Base-by-base conservation (phyloP, 2,113 vertebrate genomes). In the Ophiodon elongatus region DNA sequence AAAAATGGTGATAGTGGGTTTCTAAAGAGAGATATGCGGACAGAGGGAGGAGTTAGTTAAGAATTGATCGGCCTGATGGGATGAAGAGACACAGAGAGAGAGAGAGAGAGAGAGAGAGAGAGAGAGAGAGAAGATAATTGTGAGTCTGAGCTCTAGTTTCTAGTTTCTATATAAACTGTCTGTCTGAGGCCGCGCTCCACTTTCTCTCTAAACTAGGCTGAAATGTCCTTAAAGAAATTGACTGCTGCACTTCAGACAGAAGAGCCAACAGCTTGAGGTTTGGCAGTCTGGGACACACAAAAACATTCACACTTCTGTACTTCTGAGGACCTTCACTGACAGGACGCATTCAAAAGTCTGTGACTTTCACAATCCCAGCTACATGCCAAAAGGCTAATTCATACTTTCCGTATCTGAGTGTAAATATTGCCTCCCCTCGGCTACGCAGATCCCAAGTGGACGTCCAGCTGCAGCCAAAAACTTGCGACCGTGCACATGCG, bases 191-290 rank as follows among this genome's bases (percentile, higher is more conserved):
- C 73, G 41, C 47, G 90, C 21, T 59, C 90, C 85, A 93, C 47
- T 93, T 93, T 83, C 75, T 70, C 14, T 70, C 17, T 69, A 77
- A 93, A 92, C 84, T 90, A 73, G 90, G 89, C 81, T 90, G 54
- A 88, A 73, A 79, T 35, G 47, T 82, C 63, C 77, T 75, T 39
- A 74, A 84, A 90, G 37, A 67, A 88, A 78, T 2, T 6, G 65
- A 76, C 65, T 79, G 64, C 69, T 70, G 27, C 69, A 64, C 68
- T 79, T 73, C 73, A 63, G 41, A 73, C 56, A 37, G n/a, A 37
- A 23, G 50, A 66, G 57, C 29, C 23, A 54, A 45, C 29, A 5
- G 37, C 35, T 78, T 13, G 1, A 70, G 29, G 29, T 50, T 57
- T 35, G 39, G 4, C 63, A 17, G 45, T 71, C 50, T 52, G 59